Percentiles rank a stretch among this genome's conserved stretches.
phyloP scores from a whole-genome alignment of 2,888 invertebrate species.

The Caenorhabditis macrosperma region DNA sequence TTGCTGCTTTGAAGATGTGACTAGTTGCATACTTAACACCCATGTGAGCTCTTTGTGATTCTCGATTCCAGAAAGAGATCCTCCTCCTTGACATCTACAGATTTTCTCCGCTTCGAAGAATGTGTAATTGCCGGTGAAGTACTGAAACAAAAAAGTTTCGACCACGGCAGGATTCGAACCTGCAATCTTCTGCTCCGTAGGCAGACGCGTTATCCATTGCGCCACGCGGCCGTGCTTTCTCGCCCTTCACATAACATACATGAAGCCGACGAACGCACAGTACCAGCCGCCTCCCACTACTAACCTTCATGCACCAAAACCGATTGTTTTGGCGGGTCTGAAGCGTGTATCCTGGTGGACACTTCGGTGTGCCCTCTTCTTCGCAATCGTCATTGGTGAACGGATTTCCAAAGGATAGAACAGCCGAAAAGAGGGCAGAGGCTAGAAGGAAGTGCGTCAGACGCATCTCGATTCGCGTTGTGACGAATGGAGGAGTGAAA shows the following conservation, averaged over 20 bases:
- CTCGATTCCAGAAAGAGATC: slow-evolving; percentile 32
- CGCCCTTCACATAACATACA: not conserved
- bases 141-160: slow-evolving; percentile 23
- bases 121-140: slow-evolving; percentile 35
- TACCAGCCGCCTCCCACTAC: too few relatives aligned
- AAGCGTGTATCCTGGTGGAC: slow-evolving; percentile 27
- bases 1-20: not conserved
- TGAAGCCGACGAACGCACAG: not conserved
- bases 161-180: slow-evolving; percentile 80
- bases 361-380: slow-evolving; percentile 1
- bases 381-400: slow-evolving; percentile 1
- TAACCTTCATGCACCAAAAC: slow-evolving; percentile 35
- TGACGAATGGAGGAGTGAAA: slow-evolving; percentile 9
- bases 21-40: slow-evolving; percentile 22
- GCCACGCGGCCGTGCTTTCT: slow-evolving; percentile 66
- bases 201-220: slow-evolving; percentile 80
- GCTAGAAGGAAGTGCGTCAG: slow-evolving; percentile 7
- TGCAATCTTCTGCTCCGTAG: slow-evolving; percentile 81
- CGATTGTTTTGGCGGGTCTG: not conserved
- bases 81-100: slow-evolving; percentile 51
- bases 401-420: not conserved
- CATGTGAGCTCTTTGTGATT: slow-evolving; percentile 15
- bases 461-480: not conserved
- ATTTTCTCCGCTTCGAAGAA: slow-evolving; percentile 43
- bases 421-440: slow-evolving; percentile 9